A percentile compares a stretch with the other conserved stretches of the same genome.
These are phyloP conservation scores for Luscinia megarhynchos DNA, from an alignment of 2,797 vertebrate species.

Conservation along the genomic window DNA sequence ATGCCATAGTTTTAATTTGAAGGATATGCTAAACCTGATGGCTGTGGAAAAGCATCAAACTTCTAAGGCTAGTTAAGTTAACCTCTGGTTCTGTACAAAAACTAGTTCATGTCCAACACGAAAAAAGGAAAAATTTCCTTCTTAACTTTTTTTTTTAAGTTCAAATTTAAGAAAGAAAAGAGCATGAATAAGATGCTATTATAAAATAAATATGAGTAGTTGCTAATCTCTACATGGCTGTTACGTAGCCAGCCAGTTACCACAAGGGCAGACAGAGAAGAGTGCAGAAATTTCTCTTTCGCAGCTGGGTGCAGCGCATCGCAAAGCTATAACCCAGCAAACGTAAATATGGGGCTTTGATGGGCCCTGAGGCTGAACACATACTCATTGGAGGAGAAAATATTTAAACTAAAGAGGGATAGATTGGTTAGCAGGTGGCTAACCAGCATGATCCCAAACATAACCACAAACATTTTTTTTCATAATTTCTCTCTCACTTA, in stretches of 20 bases:
- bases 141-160: not conserved
- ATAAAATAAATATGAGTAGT: slow-evolving; percentile 5
- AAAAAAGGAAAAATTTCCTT: not conserved
- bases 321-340: not conserved
- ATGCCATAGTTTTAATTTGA: not conserved
- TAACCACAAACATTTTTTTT: slow-evolving; percentile 22
- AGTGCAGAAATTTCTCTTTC: not conserved
- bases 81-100: not conserved
- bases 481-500: slow-evolving; percentile 37
- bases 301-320: not conserved
- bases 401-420: slow-evolving; percentile 10
- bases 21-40: not conserved
- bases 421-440: slow-evolving; percentile 65
- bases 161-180: not conserved
- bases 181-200: not conserved
- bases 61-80: not conserved
- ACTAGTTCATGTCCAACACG: not conserved
- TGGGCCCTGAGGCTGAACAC: not conserved
- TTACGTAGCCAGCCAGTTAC: not conserved
- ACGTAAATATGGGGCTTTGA: not conserved
- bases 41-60: not conserved
- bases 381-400: slow-evolving; percentile 1
- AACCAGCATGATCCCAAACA: slow-evolving; percentile 45
- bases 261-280: not conserved
- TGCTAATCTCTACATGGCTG: not conserved